These are phyloP conservation scores for Campaea margaritaria DNA, from an alignment of 2,888 invertebrate genomes.

Conservation along the genomic window DNA sequence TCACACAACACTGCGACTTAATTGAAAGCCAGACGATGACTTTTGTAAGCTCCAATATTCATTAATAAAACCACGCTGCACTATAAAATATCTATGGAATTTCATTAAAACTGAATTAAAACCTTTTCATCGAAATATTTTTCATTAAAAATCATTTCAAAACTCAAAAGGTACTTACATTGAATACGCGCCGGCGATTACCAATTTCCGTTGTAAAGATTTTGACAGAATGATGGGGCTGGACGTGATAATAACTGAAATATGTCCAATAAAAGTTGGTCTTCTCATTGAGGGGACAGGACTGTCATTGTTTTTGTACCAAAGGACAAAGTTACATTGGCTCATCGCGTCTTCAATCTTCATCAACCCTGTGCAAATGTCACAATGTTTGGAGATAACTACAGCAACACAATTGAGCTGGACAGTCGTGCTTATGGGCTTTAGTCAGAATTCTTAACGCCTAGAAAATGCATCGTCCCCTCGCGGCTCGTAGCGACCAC, in stretches of 20 bases:
- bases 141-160: slow-evolving; percentile 7
- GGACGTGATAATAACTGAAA: slow-evolving; percentile 41
- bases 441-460: no score
- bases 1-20: neutral
- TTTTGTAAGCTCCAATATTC: slow-evolving; percentile 3
- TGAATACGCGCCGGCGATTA: slow-evolving; percentile 42
- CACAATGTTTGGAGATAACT: no score
- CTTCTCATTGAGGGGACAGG: no score
- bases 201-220: slow-evolving; percentile 42
- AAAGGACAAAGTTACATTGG: no score
- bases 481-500: slow-evolving; percentile 2
- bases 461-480: no score
- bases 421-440: no score
- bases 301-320: no score
- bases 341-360: no score
- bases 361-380: no score
- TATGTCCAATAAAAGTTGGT: neutral
- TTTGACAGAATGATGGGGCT: slow-evolving; percentile 22
- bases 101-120: neutral
- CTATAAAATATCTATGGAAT: neutral
- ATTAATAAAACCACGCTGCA: slow-evolving; percentile 1
- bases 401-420: no score
- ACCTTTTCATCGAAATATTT: neutral
- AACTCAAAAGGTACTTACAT: slow-evolving; percentile 31
- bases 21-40: slow-evolving; percentile 1